Evolutionary conservation across 2,888 invertebrate species (phyloP).

Genomic region (Drosophila ustulata): DNA sequence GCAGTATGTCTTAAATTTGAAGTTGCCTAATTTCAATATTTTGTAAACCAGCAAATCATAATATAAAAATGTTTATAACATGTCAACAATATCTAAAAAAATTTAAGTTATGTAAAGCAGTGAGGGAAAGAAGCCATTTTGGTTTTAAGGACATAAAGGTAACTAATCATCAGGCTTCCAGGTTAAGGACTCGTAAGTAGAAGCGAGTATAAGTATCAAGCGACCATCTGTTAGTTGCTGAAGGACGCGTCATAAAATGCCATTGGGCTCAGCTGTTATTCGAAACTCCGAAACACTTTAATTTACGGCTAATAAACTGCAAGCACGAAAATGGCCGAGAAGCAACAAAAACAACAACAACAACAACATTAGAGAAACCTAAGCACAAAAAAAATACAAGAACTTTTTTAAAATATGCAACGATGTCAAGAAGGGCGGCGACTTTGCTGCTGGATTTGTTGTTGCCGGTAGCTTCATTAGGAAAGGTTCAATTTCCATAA

Average conservation of each 20-base stretch:
- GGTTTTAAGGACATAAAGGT: slow-evolving; percentile 4
- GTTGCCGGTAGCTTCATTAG: slow-evolving; percentile 65
- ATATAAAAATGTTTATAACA: neutral
- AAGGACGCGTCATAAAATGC: slow-evolving; percentile 59
- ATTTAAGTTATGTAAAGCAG: neutral
- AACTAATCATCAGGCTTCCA: slow-evolving; percentile 2
- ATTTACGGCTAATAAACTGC: slow-evolving; percentile 76
- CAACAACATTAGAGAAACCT: slow-evolving; percentile 10
- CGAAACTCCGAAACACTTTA: slow-evolving; percentile 49
- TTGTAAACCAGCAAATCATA: neutral
- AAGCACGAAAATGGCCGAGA: slow-evolving; percentile 53
- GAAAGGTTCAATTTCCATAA: slow-evolving; percentile 79
- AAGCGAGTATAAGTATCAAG: slow-evolving; percentile 1
- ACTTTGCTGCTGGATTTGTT: slow-evolving; percentile 20
- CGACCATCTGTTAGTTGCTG: slow-evolving; percentile 23
- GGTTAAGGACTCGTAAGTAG: neutral
- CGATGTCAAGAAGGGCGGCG: slow-evolving; percentile 36
- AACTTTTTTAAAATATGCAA: slow-evolving; percentile 81
- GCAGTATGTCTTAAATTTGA: too few species aligned
- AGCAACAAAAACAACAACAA: slow-evolving; percentile 28
- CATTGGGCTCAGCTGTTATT: slow-evolving; percentile 63
- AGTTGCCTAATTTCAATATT: neutral
- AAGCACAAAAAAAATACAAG: slow-evolving; percentile 8
- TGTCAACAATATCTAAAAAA: neutral
- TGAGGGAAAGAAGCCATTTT: neutral